These are phyloP conservation scores for Hypomesus transpacificus DNA, from an alignment of 2,113 vertebrate species.

Conservation along the genomic window DNA sequence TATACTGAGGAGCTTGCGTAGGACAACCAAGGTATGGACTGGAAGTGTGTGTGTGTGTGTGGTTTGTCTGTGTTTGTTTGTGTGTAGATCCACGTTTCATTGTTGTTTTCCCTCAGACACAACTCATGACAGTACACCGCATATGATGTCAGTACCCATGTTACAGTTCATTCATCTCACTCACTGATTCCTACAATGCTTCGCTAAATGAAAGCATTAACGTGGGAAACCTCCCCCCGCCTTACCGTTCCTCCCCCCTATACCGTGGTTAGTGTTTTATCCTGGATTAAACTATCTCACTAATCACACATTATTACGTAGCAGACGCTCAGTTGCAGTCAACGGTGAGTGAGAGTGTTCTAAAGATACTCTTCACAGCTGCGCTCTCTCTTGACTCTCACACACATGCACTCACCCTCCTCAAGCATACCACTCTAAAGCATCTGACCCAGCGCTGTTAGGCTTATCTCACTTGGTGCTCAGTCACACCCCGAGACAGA, in stretches of 20 bases:
- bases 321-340: neutral
- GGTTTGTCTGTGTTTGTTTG: constrained; percentile 2
- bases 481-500: constrained; percentile 36
- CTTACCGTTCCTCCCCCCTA: neutral
- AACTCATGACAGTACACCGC: neutral
- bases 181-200: constrained; percentile 14
- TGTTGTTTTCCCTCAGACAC: constrained; percentile 8
- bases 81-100: neutral
- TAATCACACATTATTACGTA: constrained; percentile 23
- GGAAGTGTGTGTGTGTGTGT: constrained; percentile 18
- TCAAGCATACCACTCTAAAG: constrained; percentile 23
- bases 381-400: constrained; percentile 32
- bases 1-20: constrained; percentile 85
- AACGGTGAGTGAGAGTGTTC: neutral
- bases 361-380: constrained; percentile 1
- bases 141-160: constrained; percentile 9
- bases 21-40: constrained; percentile 81
- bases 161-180: neutral
- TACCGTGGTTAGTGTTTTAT: constrained; percentile 15
- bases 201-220: neutral
- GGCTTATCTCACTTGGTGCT: constrained; percentile 47
- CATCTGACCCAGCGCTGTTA: constrained; percentile 49
- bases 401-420: constrained; percentile 10
- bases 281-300: constrained; percentile 31
- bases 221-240: neutral